Conservation (phyloP, 2,797 vertebrate genomes). For the Lerista edwardsae region DNA sequence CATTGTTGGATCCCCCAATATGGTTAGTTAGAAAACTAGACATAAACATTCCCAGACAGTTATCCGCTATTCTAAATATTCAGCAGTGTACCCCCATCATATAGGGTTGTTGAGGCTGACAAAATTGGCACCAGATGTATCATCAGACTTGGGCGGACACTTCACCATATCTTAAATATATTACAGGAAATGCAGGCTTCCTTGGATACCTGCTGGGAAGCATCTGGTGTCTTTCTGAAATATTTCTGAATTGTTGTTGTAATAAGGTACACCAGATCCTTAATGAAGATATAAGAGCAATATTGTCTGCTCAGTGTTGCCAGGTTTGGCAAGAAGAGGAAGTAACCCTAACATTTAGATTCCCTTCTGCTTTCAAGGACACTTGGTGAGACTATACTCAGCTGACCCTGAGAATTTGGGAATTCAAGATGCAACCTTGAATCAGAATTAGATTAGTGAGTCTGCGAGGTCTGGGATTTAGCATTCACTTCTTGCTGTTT, state of each 20-base stretch:
- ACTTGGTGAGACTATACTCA: not conserved
- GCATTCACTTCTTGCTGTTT: not conserved
- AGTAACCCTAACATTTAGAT: not conserved
- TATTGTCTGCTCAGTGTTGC: slow-evolving; percentile 3
- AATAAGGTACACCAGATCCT: not conserved
- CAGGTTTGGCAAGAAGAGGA: slow-evolving; percentile 31
- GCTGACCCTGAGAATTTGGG: not conserved
- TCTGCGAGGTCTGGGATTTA: not conserved
- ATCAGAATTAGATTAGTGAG: not conserved
- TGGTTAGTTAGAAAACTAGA: not conserved
- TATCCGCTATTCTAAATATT: not conserved
- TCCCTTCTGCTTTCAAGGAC: not conserved
- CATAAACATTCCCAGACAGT: not conserved
- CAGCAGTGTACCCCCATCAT: not conserved
- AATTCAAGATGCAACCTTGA: not conserved
- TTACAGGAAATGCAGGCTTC: not conserved
- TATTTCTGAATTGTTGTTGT: slow-evolving; percentile 40
- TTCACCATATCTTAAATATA: slow-evolving; percentile 34
- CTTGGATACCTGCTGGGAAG: not conserved
- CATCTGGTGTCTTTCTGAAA: slow-evolving; percentile 36
- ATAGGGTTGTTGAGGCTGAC: not conserved
- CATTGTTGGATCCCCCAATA: too few relatives aligned
- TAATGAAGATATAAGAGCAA: not conserved
- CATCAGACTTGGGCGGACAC: slow-evolving; percentile 46
- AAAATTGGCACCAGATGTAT: not conserved